phyloP scores from a whole-genome alignment of 2,888 invertebrate genomes.

The Lapara coniferarum region DNA sequence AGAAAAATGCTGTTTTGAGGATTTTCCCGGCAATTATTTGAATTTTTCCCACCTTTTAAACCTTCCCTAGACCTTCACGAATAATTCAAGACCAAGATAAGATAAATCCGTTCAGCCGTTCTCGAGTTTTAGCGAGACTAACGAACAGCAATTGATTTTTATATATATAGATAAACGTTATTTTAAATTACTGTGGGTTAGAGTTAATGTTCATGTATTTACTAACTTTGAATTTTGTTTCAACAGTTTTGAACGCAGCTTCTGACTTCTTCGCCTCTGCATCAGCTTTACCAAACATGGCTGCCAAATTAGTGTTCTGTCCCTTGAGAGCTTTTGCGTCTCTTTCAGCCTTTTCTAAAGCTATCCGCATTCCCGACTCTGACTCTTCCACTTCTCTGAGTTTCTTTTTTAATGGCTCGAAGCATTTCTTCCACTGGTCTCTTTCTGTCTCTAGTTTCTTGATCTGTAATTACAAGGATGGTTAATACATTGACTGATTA shows the following conservation, averaged over 20 bases:
- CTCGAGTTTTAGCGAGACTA: too few species aligned
- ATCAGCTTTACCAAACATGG: slow-evolving; percentile 74
- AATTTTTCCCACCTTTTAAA: too few species aligned
- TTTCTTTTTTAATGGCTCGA: slow-evolving; percentile 78
- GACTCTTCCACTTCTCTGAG: slow-evolving; percentile 84
- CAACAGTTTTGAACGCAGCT: slow-evolving; percentile 69
- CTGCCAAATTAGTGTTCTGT: slow-evolving; percentile 73
- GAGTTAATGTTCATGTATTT: too few species aligned
- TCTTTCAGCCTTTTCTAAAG: slow-evolving; percentile 81
- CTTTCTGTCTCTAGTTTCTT: slow-evolving; percentile 66
- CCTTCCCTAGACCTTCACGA: too few species aligned
- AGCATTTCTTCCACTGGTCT: slow-evolving; percentile 80
- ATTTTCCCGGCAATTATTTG: too few species aligned
- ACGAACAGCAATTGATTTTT: too few species aligned
- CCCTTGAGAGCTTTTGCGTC: slow-evolving; percentile 78
- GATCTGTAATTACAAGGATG: slow-evolving; percentile 47
- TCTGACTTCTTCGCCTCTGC: slow-evolving; percentile 80
- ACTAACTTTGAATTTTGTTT: slow-evolving; percentile 70
- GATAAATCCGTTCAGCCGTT: too few species aligned
- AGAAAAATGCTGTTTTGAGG: too few species aligned
- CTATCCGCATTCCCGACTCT: slow-evolving; percentile 80
- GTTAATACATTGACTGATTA: background rate
- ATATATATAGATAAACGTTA: too few species aligned
- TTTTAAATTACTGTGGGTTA: too few species aligned
- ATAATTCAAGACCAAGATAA: too few species aligned